Evolutionary conservation across 2,113 vertebrate species (phyloP).

Genomic region (Perccottus glenii): DNA sequence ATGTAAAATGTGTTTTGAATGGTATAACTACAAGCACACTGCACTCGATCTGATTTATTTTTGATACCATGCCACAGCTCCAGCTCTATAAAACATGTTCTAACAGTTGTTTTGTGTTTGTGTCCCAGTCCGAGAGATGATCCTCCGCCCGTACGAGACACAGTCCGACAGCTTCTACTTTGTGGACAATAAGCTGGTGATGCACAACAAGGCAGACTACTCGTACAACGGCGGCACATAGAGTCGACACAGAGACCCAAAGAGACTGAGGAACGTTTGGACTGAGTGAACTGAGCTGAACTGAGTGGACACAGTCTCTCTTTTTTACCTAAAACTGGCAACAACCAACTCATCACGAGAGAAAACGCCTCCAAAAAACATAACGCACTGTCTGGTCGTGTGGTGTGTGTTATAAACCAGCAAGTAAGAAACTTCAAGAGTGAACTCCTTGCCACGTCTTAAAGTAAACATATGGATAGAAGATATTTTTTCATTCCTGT

Average conservation of each 20-base stretch:
- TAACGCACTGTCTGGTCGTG: conserved; percentile 12
- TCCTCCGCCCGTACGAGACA: conserved; percentile 93
- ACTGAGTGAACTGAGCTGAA: conserved; percentile 18
- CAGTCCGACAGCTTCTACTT: conserved; percentile 99
- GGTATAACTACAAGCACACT: no score
- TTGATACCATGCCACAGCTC: no score
- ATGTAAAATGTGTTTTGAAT: no score
- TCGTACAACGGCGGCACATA: conserved; percentile 94
- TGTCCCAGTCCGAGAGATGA: conserved; percentile 92
- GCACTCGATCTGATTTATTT: no score
- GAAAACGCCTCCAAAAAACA: conserved; percentile 17
- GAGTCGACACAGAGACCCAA: conserved; percentile 7
- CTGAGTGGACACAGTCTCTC: neutral
- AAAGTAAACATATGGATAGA: conserved; percentile 31
- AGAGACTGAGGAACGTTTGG: conserved; percentile 43
- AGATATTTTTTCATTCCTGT: conserved; percentile 48
- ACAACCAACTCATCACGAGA: neutral
- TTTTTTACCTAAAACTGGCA: conserved; percentile 6
- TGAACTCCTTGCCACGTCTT: conserved; percentile 18
- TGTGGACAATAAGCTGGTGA: conserved; percentile 97
- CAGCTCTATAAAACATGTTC: neutral
- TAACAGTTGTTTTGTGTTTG: conserved; percentile 17
- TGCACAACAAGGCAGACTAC: conserved; percentile 99
- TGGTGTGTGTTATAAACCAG: conserved; percentile 43
- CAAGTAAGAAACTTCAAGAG: conserved; percentile 28